Percentiles rank a stretch among this genome's conserved stretches.
Evolutionary conservation across 2,888 invertebrate genomes (phyloP).

Genomic region (Hirtodrosophila trivittata): DNA sequence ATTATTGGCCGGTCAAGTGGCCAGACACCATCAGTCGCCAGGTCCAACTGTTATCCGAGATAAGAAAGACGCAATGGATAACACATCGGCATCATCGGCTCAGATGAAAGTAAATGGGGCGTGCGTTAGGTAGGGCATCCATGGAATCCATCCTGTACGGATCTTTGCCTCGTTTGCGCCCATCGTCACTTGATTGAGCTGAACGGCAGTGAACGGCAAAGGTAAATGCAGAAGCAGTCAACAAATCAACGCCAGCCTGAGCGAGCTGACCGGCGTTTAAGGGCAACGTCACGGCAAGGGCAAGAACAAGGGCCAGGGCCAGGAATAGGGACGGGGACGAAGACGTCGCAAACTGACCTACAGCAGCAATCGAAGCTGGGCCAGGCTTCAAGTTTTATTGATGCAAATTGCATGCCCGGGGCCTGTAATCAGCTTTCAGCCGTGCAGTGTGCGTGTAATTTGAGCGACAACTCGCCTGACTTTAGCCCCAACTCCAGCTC

Average conservation of each 20-base stretch:
- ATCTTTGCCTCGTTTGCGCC: constrained; percentile 55
- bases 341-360: constrained; percentile 65
- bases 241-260: constrained; percentile 65
- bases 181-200: constrained; percentile 73
- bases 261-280: constrained; percentile 54
- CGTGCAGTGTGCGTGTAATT: constrained; percentile 70
- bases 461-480: constrained; percentile 66
- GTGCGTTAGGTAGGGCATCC: constrained; percentile 49
- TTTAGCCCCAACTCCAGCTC: constrained; percentile 11
- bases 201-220: constrained; percentile 29
- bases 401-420: constrained; percentile 74
- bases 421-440: constrained; percentile 70
- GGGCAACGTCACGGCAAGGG: constrained; percentile 30
- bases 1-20: constrained; percentile 69
- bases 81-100: constrained; percentile 36
- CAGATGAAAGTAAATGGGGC: constrained; percentile 65
- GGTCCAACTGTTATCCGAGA: constrained; percentile 51
- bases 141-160: constrained; percentile 39
- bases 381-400: constrained; percentile 67
- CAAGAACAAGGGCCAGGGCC: not conserved
- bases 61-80: constrained; percentile 49
- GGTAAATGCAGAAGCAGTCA: constrained; percentile 72
- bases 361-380: constrained; percentile 49
- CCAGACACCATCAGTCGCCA: constrained; percentile 32
- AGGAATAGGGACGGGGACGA: too few species aligned